Conservation (phyloP, 2,888 invertebrate genomes). For the Phyllotreta striolata region DNA sequence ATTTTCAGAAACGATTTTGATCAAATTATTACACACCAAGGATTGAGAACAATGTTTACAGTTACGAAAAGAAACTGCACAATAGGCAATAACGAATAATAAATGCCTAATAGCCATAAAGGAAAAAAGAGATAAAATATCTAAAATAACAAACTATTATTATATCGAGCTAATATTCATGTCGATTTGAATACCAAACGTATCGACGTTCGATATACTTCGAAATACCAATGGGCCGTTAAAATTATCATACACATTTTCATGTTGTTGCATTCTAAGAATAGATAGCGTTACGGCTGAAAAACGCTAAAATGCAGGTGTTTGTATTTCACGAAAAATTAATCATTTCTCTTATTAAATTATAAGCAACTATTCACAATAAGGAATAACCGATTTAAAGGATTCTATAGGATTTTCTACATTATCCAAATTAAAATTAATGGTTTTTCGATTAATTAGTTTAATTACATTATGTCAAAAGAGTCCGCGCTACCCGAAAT, state of each 20-base stretch:
- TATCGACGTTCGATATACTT: constrained; percentile 12
- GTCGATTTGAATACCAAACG: constrained; percentile 11
- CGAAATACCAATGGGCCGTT: constrained; percentile 11
- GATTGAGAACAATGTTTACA: neutral
- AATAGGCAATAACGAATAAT: constrained; percentile 3
- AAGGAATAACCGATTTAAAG: neutral
- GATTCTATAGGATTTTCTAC: no score
- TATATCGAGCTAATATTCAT: constrained; percentile 13
- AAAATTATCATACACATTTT: constrained; percentile 16
- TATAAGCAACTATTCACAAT: neutral
- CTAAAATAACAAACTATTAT: constrained; percentile 7
- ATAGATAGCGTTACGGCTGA: constrained; percentile 4
- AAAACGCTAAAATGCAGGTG: constrained; percentile 4
- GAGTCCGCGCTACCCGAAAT: no score
- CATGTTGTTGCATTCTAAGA: constrained; percentile 6
- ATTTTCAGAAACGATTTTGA: no score
- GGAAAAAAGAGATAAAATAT: constrained; percentile 10
- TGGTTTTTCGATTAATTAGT: no score
- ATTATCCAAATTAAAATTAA: no score
- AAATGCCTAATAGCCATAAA: constrained; percentile 3
- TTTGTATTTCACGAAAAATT: neutral
- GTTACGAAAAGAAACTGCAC: constrained; percentile 1
- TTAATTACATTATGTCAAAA: no score
- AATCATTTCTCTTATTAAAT: neutral
- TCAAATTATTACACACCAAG: neutral